A percentile compares a stretch with the other conserved stretches of the same genome.
phyloP scores from a whole-genome alignment of 2,888 invertebrate species.

The Ligdia adustata region DNA sequence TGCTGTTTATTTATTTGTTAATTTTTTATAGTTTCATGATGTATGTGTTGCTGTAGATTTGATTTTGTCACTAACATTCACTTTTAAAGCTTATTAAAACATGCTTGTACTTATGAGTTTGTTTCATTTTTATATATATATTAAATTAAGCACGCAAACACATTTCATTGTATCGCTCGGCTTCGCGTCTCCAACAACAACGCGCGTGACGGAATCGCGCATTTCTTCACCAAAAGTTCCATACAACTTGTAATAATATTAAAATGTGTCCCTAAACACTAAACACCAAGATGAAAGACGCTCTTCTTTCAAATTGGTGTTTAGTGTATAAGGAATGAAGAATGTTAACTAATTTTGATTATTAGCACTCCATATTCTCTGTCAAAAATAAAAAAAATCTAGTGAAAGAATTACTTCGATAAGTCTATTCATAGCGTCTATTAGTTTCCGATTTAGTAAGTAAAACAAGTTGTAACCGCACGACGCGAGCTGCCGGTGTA shows the following conservation, averaged over 20 bases:
- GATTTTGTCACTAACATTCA: slow-evolving; percentile 52
- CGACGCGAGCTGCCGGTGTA: background rate
- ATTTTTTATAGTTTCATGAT: slow-evolving; percentile 4
- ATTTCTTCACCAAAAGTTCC: too few relatives aligned
- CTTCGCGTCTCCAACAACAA: too few relatives aligned
- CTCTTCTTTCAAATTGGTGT: too few relatives aligned
- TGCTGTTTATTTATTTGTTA: slow-evolving; percentile 8
- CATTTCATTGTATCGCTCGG: too few relatives aligned
- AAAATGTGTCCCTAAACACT: too few relatives aligned
- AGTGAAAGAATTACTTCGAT: background rate
- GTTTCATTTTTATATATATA: slow-evolving; percentile 62
- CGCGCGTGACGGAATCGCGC: too few relatives aligned
- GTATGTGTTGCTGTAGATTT: slow-evolving; percentile 11
- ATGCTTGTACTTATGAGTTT: slow-evolving; percentile 44
- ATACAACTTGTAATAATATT: too few relatives aligned
- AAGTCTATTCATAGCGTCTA: background rate
- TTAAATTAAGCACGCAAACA: slow-evolving; percentile 6
- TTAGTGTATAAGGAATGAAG: too few relatives aligned
- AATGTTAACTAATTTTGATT: background rate
- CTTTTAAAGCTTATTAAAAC: slow-evolving; percentile 47
- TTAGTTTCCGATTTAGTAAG: too few relatives aligned
- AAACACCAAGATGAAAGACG: too few relatives aligned
- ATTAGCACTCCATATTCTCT: too few relatives aligned
- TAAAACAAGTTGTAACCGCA: background rate
- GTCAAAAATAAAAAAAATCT: background rate